A percentile compares a stretch with the other conserved stretches of the same genome.
Conservation (phyloP, 2,797 vertebrate species). For the Rhyacichthys aspro region DNA sequence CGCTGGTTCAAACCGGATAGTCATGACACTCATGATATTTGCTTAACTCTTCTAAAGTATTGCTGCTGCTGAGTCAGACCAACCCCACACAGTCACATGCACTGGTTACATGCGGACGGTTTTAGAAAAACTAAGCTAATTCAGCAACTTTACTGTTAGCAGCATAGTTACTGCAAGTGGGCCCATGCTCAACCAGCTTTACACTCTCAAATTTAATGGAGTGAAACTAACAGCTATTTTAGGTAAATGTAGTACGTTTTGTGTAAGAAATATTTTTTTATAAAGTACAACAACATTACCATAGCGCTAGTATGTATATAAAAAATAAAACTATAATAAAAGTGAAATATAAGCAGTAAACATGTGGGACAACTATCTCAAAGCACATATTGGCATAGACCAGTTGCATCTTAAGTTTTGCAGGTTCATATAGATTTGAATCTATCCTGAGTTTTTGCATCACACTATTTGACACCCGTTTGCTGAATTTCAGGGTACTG, state of each 20-base stretch:
- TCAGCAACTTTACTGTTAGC: slow-evolving; percentile 12
- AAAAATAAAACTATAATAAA: too few relatives aligned
- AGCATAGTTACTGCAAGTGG: neutral
- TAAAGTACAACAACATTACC: too few relatives aligned
- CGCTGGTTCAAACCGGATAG: neutral
- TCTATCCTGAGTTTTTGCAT: slow-evolving; percentile 5
- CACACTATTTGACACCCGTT: neutral
- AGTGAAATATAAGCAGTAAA: too few relatives aligned
- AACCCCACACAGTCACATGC: slow-evolving; percentile 42
- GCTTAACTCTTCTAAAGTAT: neutral
- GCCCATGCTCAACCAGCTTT: neutral
- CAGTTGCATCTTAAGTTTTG: neutral
- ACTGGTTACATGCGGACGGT: slow-evolving; percentile 1
- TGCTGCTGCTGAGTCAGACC: slow-evolving; percentile 39
- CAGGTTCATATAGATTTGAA: too few relatives aligned
- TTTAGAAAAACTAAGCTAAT: slow-evolving; percentile 32
- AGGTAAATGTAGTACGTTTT: too few relatives aligned
- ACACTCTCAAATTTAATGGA: too few relatives aligned
- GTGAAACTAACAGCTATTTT: too few relatives aligned
- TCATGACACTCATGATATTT: neutral
- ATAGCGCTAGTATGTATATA: too few relatives aligned
- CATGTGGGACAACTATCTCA: too few relatives aligned
- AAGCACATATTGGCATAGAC: too few relatives aligned
- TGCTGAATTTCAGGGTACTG: slow-evolving; percentile 50
- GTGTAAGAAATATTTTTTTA: too few relatives aligned